Percentiles rank a stretch among this genome's conserved stretches.
Evolutionary conservation across 2,113 vertebrate species (phyloP).

Genomic region (Cebus imitator): DNA sequence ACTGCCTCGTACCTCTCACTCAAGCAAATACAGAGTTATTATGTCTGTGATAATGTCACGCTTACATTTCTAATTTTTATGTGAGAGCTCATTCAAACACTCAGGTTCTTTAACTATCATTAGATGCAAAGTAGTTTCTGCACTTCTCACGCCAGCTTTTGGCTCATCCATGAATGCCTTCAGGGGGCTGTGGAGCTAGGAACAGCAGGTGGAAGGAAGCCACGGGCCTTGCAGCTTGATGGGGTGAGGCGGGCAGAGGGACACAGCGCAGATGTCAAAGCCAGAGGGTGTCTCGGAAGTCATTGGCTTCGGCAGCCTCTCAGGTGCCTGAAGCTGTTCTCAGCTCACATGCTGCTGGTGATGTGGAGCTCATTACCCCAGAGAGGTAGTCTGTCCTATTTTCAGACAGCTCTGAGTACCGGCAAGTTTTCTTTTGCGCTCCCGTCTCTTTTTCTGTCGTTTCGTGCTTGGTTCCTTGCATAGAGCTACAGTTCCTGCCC

Average conservation of each 20-base stretch:
- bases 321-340: not conserved
- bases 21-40: not conserved
- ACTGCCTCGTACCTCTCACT: not conserved
- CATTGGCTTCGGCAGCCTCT: not conserved
- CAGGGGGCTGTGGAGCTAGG: fast-evolving
- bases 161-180: not conserved
- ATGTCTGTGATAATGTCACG: fast-evolving
- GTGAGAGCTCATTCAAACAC: not conserved
- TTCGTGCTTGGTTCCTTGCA: fast-evolving
- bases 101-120: not conserved
- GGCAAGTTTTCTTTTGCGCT: not conserved
- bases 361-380: not conserved
- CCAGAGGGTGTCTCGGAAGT: not conserved
- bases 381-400: not conserved
- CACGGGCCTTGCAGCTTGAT: not conserved
- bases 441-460: too few relatives aligned
- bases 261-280: not conserved
- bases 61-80: not conserved
- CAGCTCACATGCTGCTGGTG: not conserved
- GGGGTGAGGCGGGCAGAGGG: fast-evolving
- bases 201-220: not conserved
- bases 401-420: not conserved
- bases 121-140: not conserved
- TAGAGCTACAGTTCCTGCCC: not conserved
- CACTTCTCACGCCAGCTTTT: not conserved